Evolutionary conservation across 2,113 vertebrate species (phyloP).

Genomic region (Xiphophorus hellerii): DNA sequence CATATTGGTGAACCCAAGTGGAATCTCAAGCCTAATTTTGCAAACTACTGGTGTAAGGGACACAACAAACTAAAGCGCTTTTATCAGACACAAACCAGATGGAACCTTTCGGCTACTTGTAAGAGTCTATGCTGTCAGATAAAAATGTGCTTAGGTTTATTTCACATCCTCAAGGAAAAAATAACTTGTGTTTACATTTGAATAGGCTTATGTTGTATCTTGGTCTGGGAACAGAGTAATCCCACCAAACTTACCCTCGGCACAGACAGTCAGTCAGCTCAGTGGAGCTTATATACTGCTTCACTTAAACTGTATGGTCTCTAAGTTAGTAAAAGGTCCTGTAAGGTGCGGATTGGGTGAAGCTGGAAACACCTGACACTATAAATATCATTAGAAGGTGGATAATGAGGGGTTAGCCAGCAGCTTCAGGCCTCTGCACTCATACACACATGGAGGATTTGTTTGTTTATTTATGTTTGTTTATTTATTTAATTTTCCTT

Average conservation of each 20-base stretch:
- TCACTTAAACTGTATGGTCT: background rate
- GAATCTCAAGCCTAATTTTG: no score
- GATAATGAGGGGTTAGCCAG: background rate
- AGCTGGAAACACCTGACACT: background rate
- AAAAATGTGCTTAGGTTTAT: background rate
- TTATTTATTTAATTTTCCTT: no score
- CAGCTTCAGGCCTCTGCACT: background rate
- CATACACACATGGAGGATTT: background rate
- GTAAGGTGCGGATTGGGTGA: background rate
- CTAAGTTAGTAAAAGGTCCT: background rate
- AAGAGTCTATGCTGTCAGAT: background rate
- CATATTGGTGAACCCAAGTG: no score
- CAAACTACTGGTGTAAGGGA: no score
- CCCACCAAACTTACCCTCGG: slow-evolving; percentile 9
- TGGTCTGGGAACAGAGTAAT: slow-evolving; percentile 6
- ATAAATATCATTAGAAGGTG: background rate
- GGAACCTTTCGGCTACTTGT: no score
- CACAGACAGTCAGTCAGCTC: background rate
- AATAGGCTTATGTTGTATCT: slow-evolving; percentile 7
- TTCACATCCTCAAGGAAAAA: background rate
- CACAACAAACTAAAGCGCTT: no score
- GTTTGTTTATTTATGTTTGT: no score
- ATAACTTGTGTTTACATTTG: background rate
- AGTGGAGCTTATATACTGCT: background rate
- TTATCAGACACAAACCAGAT: no score